Evolutionary conservation across 1,140 invertebrate species (phyloP).

Genomic region (Drosophila tropicalis): DNA sequence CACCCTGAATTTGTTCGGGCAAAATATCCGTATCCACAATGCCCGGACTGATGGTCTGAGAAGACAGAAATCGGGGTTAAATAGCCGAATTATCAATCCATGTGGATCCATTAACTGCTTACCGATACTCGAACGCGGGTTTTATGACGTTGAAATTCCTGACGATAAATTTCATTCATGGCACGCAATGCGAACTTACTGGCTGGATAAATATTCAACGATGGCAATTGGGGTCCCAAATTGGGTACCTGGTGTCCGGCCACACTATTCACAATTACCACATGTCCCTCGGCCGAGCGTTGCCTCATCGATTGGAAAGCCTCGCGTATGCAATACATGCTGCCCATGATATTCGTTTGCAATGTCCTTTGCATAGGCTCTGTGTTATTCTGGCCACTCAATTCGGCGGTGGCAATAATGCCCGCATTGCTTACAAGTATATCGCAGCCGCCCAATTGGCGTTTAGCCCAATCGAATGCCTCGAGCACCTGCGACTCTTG

Average conservation of each 20-base stretch:
- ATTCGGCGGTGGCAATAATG: constrained; percentile 83
- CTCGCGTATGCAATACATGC: constrained; percentile 87
- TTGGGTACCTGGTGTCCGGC: constrained; percentile 80
- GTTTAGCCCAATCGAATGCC: constrained; percentile 87
- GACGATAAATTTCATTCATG: constrained; percentile 86
- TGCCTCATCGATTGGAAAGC: constrained; percentile 88
- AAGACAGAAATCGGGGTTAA: not conserved
- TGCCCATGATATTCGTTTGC: constrained; percentile 88
- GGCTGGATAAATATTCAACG: constrained; percentile 85
- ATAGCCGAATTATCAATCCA: not conserved
- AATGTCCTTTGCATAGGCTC: constrained; percentile 82
- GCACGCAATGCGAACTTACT: constrained; percentile 86
- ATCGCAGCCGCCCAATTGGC: constrained; percentile 87
- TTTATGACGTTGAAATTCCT: constrained; percentile 80
- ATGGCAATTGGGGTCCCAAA: constrained; percentile 68
- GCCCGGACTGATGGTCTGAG: constrained; percentile 86
- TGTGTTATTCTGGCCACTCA: constrained; percentile 83
- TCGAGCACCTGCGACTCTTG: constrained; percentile 87
- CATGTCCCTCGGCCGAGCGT: constrained; percentile 86
- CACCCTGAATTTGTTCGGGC: constrained; percentile 55
- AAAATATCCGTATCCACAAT: constrained; percentile 85
- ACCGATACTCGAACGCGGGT: constrained; percentile 86
- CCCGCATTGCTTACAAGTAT: constrained; percentile 91
- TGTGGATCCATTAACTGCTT: constrained; percentile 56
- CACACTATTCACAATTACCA: constrained; percentile 83